Evolutionary conservation across 2,797 vertebrate genomes (phyloP).

Genomic region (Psittacula derbiana): DNA sequence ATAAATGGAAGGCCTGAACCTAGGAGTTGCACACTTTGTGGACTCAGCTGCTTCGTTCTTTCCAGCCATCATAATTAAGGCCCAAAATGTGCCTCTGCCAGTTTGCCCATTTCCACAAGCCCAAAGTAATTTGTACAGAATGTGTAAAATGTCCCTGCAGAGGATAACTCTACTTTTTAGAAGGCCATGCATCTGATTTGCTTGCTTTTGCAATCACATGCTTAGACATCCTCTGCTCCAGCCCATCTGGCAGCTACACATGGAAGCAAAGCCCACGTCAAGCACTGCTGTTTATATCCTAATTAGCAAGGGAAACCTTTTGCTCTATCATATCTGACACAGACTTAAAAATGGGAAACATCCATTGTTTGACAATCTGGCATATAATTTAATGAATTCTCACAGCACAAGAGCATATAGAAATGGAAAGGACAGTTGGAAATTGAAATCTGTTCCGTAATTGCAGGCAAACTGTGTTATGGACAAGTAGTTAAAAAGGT

Average conservation of each 20-base stretch:
- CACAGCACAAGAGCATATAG: rapidly evolving
- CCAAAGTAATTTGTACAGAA: not conserved
- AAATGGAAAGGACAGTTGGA: not conserved
- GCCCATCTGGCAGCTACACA: constrained; percentile 12
- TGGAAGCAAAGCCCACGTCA: not conserved
- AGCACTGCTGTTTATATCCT: not conserved
- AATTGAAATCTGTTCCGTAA: not conserved
- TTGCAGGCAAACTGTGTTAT: not conserved
- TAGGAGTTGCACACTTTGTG: not conserved
- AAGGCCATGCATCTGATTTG: not conserved
- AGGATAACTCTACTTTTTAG: not conserved
- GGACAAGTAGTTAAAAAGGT: not conserved
- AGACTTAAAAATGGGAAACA: not conserved
- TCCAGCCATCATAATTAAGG: not conserved
- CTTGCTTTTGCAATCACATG: not conserved
- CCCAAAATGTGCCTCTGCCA: not conserved
- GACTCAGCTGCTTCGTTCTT: not conserved
- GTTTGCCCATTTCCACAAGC: not conserved
- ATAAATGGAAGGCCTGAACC: not conserved
- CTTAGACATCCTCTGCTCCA: not conserved
- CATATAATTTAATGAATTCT: not conserved
- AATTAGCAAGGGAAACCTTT: not conserved
- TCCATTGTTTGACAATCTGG: not conserved
- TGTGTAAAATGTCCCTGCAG: not conserved
- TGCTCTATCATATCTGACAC: not conserved